Conservation (phyloP, 2,888 invertebrate genomes). For the Zygaena filipendulae region DNA sequence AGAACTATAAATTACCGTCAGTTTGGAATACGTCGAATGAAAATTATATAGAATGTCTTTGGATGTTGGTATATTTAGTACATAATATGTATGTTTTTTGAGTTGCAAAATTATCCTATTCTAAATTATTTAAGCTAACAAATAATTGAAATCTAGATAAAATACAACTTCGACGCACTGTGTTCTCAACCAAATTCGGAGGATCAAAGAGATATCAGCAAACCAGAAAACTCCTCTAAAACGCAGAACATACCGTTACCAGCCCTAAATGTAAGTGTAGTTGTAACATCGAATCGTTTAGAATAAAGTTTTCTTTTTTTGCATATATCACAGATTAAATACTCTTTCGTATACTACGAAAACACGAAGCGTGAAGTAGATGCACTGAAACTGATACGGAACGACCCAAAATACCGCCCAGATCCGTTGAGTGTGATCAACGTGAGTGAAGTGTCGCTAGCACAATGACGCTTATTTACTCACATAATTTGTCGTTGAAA, state of each 20-base stretch:
- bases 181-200: slow-evolving; percentile 73
- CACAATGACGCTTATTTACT: slow-evolving; percentile 22
- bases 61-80: too few species aligned
- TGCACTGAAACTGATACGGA: slow-evolving; percentile 62
- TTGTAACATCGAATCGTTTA: background rate
- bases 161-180: slow-evolving; percentile 79
- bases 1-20: too few species aligned
- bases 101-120: too few species aligned
- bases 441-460: slow-evolving; percentile 63
- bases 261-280: slow-evolving; percentile 77
- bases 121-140: too few species aligned
- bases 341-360: slow-evolving; percentile 74
- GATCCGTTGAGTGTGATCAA: slow-evolving; percentile 74
- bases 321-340: slow-evolving; percentile 73
- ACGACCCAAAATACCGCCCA: slow-evolving; percentile 71
- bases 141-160: slow-evolving; percentile 69
- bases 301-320: too few species aligned
- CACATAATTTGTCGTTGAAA: too few species aligned
- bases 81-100: too few species aligned
- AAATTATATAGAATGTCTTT: too few species aligned
- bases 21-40: too few species aligned
- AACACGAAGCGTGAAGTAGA: slow-evolving; percentile 68
- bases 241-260: slow-evolving; percentile 76
- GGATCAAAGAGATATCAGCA: slow-evolving; percentile 73
- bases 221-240: slow-evolving; percentile 60